Base-by-base conservation (phyloP, 2,797 vertebrate species). In the Pipistrellus pygmaeus region DNA sequence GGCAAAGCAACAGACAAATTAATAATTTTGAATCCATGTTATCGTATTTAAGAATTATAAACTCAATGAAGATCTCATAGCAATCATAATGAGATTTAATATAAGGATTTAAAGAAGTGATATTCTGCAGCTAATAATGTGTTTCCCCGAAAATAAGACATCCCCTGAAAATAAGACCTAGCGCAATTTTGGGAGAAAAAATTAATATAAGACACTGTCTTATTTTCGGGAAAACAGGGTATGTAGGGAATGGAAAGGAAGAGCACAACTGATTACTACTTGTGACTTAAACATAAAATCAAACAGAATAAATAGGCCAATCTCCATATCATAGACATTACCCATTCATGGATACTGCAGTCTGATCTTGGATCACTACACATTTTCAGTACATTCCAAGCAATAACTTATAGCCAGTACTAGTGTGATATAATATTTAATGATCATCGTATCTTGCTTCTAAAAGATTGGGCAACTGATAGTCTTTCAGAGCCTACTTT, bases 221-320 rank as follows among this genome's bases (percentile, higher is more conserved):
- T 38, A 38, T 38, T 38, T 38, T 38, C 38, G 5, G 38, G 38
- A 5, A 38, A 38, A 38, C 38, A 38, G 38, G 38, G 38, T 38
- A n/a, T 75, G 53, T 48, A 27, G 83, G 68, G 38, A 87, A 90
- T 91, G 53, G 18, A 53, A 92, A 90, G 38, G 35, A 73, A 88
- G 18, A 76, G 2, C 8, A 5, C 64, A 60, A 88, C 4, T 18
- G 44, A 81, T 41, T 86, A 80, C 32, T 72, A 32, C 62, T 72
- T 66, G 13, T 87, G 73, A 89, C 20, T 51, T 32, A 86, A 46
- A 46, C 76, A 81, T 20, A 78, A 77, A 76, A 76, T 48, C 69
- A 85, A 71, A 14, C 44, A 53, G 35, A 35, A 13, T 84, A 72
- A 86, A 83, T 38, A n/a, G 48, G 44, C 17, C 5, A 14, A 51